Base-by-base conservation (phyloP, 2,113 vertebrate species). In the Colius striatus region DNA sequence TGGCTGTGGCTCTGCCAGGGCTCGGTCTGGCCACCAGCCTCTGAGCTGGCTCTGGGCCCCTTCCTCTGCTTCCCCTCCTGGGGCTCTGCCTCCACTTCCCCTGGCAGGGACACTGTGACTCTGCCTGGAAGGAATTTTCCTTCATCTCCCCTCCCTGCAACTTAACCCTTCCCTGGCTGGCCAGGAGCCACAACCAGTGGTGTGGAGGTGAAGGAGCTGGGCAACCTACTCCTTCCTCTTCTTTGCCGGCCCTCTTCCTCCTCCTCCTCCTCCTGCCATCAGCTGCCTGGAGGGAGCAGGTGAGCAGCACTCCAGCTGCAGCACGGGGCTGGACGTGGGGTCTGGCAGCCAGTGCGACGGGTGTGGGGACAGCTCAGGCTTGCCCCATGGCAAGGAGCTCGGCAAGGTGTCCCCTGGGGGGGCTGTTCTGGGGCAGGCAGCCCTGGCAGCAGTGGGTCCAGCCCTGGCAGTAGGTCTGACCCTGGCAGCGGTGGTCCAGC, bases 71-170 rank as follows among this genome's bases (percentile, higher is more conserved):
- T 91, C 84, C 84, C 84, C 47, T 65, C 29, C 4, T 8, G 11
- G 2, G 16, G 89, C 75, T 83, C 89, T 84, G 95, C 85, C 74
- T 95, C 62, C 84, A 53, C 84, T 92, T 92, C 84, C 83, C 87
- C 92, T 84, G 84, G 71, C 95, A 85, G 85, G 82, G 84, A 82
- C 94, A 82, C 50, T 4, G 25, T 95, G 95, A 95, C 91, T 87
- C 60, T 87, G 87, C 75, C 70, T 94, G 87, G 95, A 96, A 97
- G 96, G 96, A 96, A 96, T 95, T 96, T 95, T 84, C 66, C 78
- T 93, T 78, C 47, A 23, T 81, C 67, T 92, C 85, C 66, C 50
- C 71, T 94, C 88, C 79, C 82, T 76, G 68, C 55, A 15, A 32
- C 68, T 96, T 96, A 96, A 95, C 95, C 85, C 90, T 93, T 94